Evolutionary conservation across 1,140 invertebrate species (phyloP).

Genomic region (Leptinotarsa texana): DNA sequence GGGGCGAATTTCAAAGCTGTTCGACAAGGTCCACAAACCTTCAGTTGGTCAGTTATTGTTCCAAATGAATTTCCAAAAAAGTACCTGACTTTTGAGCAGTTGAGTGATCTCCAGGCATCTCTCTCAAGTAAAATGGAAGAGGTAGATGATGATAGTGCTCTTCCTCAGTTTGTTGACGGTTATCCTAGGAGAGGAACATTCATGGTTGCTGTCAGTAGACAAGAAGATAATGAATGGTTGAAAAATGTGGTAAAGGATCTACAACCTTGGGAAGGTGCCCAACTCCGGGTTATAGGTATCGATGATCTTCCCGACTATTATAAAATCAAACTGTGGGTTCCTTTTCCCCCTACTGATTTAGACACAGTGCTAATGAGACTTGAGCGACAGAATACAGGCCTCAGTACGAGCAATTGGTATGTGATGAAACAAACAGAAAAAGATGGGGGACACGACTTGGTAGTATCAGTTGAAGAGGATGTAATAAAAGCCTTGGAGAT

Average conservation of each 20-base stretch:
- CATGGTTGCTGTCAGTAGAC: neutral
- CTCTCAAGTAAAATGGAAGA: constrained; percentile 13
- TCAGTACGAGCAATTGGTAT: constrained; percentile 7
- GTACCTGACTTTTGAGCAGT: neutral
- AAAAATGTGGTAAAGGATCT: neutral
- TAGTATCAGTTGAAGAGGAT: neutral
- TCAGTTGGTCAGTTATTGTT: constrained; percentile 5
- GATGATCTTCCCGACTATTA: neutral
- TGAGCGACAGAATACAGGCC: neutral
- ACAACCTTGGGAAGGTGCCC: constrained; percentile 3
- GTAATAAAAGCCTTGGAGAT: constrained; percentile 2
- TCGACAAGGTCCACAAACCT: neutral
- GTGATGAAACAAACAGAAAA: constrained; percentile 1
- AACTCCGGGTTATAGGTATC: neutral
- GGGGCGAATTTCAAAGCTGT: constrained; percentile 3
- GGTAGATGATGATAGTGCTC: neutral
- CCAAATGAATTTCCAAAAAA: neutral
- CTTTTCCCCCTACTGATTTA: neutral
- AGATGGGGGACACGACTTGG: neutral
- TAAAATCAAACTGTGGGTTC: constrained; percentile 10
- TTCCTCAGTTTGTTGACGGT: constrained; percentile 10
- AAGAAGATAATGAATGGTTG: constrained; percentile 12
- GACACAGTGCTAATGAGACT: constrained; percentile 5
- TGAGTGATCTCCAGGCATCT: neutral
- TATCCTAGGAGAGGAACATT: neutral